Base-by-base conservation (phyloP, 2,888 invertebrate genomes). In the Parnassius apollo region DNA sequence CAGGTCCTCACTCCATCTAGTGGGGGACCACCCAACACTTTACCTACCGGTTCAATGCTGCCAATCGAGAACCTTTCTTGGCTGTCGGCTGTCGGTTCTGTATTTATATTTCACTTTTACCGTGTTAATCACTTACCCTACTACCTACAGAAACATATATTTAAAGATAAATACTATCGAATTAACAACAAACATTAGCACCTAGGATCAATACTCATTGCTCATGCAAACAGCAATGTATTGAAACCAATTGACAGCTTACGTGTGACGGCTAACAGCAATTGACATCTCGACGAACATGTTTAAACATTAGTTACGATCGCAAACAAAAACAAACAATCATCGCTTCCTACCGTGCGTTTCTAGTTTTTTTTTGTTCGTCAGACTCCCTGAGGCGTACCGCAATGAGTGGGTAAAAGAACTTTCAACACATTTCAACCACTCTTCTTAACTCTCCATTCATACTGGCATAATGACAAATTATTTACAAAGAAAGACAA, bases 331-430 rank as follows among this genome's bases (percentile, higher is more conserved):
- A 76, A 79, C 69, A 68, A 75, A 77, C 72, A 78, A 81, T 79
- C 74, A 82, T 80, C 71, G 68, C 64, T 71, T 69, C 76, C 79
- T 78, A 78, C 82, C 77, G 83, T 75, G 68, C 48, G 75, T 81
- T 82, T 70, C 82, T 71, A 74, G 68, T 57, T 76, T 84, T 76
- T 84, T 84, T 83, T 85, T 78, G 71, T 72, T 51, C 60, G 51
- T 59, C 55, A 56, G 75, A 69, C 75, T 66, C 73, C 86, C 83
- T 67, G 73, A 57, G 62, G 82, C 62, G 80, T 58, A 74, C 81
- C 80, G 66, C 77, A 75, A 78, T 76, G 76, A 80, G 78, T 76
- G 76, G 80, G 78, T 49, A 49, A 76, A 71, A 79, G 70, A 78
- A 72, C 79, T 78, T 82, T 83, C 82, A 78, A 78, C 82, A 76